A percentile compares a stretch with the other conserved stretches of the same genome.
phyloP scores from a whole-genome alignment of 2,113 vertebrate species.

The Dicrurus megarhynchus region DNA sequence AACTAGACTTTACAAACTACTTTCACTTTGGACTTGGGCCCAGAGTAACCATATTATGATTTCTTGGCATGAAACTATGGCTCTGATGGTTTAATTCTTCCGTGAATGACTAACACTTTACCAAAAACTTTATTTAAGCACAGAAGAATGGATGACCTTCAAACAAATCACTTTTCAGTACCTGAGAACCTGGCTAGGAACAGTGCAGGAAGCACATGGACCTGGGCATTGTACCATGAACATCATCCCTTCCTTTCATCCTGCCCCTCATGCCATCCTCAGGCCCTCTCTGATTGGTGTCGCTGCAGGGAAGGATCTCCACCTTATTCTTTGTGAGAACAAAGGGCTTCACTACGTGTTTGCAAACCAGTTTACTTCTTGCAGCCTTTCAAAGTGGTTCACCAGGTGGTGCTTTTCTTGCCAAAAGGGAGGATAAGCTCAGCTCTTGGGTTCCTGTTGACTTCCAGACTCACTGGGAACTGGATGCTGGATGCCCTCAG shows the following conservation, averaged over 20 bases:
- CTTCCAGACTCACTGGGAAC: not conserved
- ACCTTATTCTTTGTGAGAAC: not conserved
- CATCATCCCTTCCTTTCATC: not conserved
- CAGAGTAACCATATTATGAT: not conserved
- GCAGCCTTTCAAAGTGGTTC: not conserved
- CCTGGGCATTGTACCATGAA: not conserved
- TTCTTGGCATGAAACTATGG: not conserved
- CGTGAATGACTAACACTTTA: not conserved
- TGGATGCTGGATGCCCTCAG: not conserved
- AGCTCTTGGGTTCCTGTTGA: slow-evolving; percentile 22
- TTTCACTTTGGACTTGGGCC: not conserved
- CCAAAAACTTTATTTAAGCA: not conserved
- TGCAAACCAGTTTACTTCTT: not conserved
- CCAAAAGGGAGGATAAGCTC: not conserved
- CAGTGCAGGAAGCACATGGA: not conserved
- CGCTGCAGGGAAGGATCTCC: not conserved
- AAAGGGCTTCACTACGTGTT: not conserved
- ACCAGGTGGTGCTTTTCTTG: not conserved
- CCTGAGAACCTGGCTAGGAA: not conserved
- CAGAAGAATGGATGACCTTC: slow-evolving; percentile 28
- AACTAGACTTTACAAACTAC: not conserved
- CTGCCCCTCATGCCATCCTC: not conserved
- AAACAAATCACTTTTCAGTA: not conserved
- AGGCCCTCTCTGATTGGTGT: not conserved
- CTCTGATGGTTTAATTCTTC: not conserved